phyloP scores from a whole-genome alignment of 2,113 vertebrate genomes.

The Malurus elegans region DNA sequence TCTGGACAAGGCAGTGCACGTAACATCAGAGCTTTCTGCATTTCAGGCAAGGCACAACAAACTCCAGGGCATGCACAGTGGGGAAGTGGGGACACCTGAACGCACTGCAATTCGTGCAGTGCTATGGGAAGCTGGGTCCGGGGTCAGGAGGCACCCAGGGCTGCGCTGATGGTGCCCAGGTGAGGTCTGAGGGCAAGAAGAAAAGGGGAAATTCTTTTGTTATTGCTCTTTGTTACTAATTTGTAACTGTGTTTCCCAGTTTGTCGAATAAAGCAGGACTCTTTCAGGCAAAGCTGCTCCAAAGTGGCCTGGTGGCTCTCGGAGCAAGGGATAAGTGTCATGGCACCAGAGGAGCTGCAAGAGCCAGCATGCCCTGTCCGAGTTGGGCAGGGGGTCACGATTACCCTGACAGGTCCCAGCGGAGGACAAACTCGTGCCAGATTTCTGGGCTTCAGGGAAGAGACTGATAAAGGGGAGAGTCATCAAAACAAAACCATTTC shows the following conservation, averaged over 20 bases:
- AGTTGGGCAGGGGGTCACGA: accelerated
- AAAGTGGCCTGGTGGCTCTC: accelerated
- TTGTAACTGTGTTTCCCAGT: not conserved
- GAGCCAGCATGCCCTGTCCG: accelerated
- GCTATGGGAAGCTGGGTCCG: accelerated
- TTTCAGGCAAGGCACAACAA: not conserved
- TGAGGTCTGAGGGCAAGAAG: not conserved
- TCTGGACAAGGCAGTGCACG: accelerated
- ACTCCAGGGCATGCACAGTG: accelerated
- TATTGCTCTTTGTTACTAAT: not conserved
- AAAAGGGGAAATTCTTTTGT: not conserved
- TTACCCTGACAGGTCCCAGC: accelerated
- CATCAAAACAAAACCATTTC: not conserved
- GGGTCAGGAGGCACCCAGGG: accelerated
- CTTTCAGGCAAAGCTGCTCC: not conserved
- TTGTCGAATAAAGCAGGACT: accelerated
- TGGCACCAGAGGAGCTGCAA: not conserved
- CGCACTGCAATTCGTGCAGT: accelerated
- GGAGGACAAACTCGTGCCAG: accelerated
- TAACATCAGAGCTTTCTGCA: not conserved
- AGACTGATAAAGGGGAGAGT: not conserved
- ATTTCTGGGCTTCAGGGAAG: not conserved
- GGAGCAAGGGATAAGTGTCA: accelerated
- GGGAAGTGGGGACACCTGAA: not conserved
- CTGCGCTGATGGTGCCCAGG: accelerated